A percentile compares a stretch with the other conserved stretches of the same genome.
phyloP scores from a whole-genome alignment of 2,888 invertebrate species.

The Cantharis rustica region DNA sequence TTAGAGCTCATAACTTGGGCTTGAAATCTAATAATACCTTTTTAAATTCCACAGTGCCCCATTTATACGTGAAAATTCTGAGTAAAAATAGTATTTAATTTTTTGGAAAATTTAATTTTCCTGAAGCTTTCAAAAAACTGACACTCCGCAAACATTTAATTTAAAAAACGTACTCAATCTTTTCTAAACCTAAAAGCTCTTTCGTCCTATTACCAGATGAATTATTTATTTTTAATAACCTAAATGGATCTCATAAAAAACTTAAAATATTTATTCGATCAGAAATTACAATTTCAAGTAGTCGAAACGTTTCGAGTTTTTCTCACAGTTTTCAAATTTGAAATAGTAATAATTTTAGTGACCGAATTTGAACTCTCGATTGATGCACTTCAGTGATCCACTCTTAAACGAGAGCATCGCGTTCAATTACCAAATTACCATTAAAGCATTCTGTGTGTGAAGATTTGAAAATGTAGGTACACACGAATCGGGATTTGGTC shows the following conservation, averaged over 20 bases:
- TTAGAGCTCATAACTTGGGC: background rate
- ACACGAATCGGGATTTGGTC: background rate
- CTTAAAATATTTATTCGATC: background rate
- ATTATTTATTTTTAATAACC: background rate
- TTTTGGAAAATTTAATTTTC: background rate
- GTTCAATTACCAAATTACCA: background rate
- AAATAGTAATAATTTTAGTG: background rate
- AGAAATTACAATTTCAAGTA: background rate
- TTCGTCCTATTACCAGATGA: background rate
- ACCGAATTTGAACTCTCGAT: background rate
- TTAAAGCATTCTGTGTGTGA: background rate
- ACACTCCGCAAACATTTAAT: background rate
- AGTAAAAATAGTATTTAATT: no score
- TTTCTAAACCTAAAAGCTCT: background rate
- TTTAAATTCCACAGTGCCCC: background rate
- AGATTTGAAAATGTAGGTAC: background rate
- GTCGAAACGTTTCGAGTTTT: background rate
- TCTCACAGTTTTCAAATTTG: background rate
- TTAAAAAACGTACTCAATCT: background rate
- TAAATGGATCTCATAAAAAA: background rate
- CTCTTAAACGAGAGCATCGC: no score
- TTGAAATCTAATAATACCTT: background rate
- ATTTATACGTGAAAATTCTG: background rate
- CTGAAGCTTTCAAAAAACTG: background rate
- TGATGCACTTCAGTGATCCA: background rate